Evolutionary conservation across 1,140 invertebrate genomes (phyloP), one percentile per base, ranked within the genome.

Genomic region (Papilio polytes): DNA sequence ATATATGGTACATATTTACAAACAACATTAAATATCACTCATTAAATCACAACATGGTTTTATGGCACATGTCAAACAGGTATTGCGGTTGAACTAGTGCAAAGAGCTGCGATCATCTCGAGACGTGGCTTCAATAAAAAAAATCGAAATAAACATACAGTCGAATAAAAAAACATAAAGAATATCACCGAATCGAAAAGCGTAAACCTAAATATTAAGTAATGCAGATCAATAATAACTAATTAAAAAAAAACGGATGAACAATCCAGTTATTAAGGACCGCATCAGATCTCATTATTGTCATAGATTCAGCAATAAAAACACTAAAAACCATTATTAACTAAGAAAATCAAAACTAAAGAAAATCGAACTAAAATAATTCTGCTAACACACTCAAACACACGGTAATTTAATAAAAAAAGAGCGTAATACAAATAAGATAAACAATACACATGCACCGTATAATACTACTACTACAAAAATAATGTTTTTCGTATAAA

Each of bases 1-100:
- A 90, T 86, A 87, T 94, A 94, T 94, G 91, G 92, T 95, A 95
- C 92, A 95, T 95, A 95, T 95, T 95, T 95, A 95, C 94, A 95
- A 95, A 94, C 91, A 91, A 93, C 89, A 94, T 88, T 94, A 94
- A 95, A 95, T 95, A 95, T 94, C 92, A 95, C 92, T 94, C 93
- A 94, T 91, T 89, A 93, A 90, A 94, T 95, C 92, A 95, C 93
- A 95, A 94, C 92, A 91, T 94, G 89, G 91, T 92, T 90, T 89
- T 95, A 95, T 95, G 94, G 94, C 94, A 95, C 94, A 90, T 87
- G 90, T 89, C 85, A 91, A 86, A 88, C 94, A 94, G 91, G 92
- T 94, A 89, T 87, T 87, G 89, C 89, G 88, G 86, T 84, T 80
- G 74, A 82, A 85, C 76, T 78, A 48, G 86, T 84, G 86, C 81